Conservation (phyloP, 92 coral and sea anemone species). For the Nematostella vectensis region DNA sequence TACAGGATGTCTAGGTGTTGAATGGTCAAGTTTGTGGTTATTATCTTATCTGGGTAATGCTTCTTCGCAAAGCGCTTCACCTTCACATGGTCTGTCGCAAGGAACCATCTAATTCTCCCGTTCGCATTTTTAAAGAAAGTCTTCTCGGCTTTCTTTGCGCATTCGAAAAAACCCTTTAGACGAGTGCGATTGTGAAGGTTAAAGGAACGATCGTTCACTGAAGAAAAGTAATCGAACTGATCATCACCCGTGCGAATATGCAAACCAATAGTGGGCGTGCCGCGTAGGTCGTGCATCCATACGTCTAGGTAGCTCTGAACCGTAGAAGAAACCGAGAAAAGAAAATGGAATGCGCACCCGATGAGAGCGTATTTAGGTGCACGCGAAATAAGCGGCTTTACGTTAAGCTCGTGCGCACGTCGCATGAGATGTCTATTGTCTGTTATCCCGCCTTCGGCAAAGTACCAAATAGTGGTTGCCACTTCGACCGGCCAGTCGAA, state of each 20-base stretch:
- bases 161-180: slow-evolving; percentile 37
- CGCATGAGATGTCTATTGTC: slow-evolving; percentile 48
- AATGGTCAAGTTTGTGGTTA: slow-evolving; percentile 60
- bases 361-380: slow-evolving; percentile 51
- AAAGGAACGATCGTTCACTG: slow-evolving; percentile 30
- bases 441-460: slow-evolving; percentile 61
- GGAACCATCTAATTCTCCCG: slow-evolving; percentile 47
- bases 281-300: slow-evolving; percentile 27
- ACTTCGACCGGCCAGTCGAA: slow-evolving; percentile 56
- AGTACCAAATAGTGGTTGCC: slow-evolving; percentile 76
- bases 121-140: slow-evolving; percentile 12
- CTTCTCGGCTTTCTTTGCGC: slow-evolving; percentile 61
- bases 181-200: slow-evolving; percentile 32
- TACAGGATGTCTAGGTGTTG: slow-evolving; percentile 60
- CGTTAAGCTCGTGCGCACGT: slow-evolving; percentile 48
- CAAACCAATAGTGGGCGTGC: slow-evolving; percentile 54
- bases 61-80: slow-evolving; percentile 50
- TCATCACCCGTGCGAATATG: slow-evolving; percentile 80
- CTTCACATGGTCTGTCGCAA: slow-evolving; percentile 62
- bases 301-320: slow-evolving; percentile 31
- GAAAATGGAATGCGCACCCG: slow-evolving; percentile 77
- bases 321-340: slow-evolving; percentile 58
- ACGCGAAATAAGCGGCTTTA: slow-evolving; percentile 43
- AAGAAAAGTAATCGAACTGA: slow-evolving; percentile 51
- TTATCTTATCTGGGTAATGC: slow-evolving; percentile 46